Evolutionary conservation across 2,888 invertebrate species (phyloP).

Genomic region (Trissolcus japonicus): DNA sequence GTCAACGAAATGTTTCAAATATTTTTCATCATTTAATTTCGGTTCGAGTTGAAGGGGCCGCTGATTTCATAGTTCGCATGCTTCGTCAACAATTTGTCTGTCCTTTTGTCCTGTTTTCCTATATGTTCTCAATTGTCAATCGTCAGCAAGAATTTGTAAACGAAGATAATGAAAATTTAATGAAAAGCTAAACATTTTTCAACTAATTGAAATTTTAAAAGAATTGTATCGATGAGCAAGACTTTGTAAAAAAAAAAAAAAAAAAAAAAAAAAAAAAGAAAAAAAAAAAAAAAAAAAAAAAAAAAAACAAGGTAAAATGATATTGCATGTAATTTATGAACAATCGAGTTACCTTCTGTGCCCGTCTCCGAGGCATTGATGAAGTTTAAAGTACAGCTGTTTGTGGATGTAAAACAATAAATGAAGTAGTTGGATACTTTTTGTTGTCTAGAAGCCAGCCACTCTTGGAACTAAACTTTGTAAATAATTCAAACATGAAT

Average conservation of each 20-base stretch:
- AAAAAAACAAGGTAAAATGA: no score
- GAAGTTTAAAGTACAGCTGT: constrained; percentile 20
- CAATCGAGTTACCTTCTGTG: constrained; percentile 24
- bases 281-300: no score
- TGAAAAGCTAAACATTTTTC: no score
- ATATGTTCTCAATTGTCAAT: no score
- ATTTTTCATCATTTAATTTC: constrained; percentile 46
- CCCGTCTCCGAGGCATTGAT: constrained; percentile 28
- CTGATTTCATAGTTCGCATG: constrained; percentile 22
- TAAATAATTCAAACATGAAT: constrained; percentile 45
- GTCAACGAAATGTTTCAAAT: constrained; percentile 38
- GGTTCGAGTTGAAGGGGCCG: constrained; percentile 5
- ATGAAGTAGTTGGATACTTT: constrained; percentile 46
- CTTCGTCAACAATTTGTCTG: constrained; percentile 5
- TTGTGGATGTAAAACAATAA: constrained; percentile 47
- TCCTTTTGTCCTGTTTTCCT: no score
- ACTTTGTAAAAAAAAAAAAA: no score
- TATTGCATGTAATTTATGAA: constrained; percentile 34
- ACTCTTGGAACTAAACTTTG: constrained; percentile 31
- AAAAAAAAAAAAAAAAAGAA: no score
- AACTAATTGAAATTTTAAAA: no score
- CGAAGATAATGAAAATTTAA: no score
- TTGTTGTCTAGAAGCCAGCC: constrained; percentile 31
- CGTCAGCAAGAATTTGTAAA: background rate
- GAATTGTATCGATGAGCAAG: no score